Evolutionary conservation across 2,113 vertebrate genomes (phyloP), one percentile per base, ranked within the genome.

Genomic region (Aegithalos caudatus): DNA sequence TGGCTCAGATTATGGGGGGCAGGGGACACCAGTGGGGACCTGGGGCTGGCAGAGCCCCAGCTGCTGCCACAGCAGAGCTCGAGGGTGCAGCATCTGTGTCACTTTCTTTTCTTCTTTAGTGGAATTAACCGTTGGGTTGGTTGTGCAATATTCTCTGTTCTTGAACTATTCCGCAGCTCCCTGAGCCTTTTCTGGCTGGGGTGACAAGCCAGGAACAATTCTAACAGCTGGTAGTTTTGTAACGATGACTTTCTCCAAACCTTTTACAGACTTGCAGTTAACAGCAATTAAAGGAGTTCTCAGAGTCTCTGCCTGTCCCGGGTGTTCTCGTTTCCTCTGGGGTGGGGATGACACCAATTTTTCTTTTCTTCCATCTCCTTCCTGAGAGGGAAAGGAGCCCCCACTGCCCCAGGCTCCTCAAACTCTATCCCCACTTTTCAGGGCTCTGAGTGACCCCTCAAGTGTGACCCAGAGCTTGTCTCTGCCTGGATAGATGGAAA

Each of bases 131-230:
- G 1, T 93, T 96, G 93, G 97, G 97, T 98, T 98, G 97, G 96
- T 97, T 97, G 98, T 98, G 98, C 98, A 98, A 98, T 98, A 98
- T 98, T 98, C 95, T 98, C 97, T 98, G 98, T 98, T 98, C 98
- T 98, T 90, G 96, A 98, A 97, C 97, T 98, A 96, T 97, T 96
- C 95, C 31, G 14, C 97, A 61, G 96, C 95, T 97, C 97, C 96
- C 97, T 93, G 97, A 97, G 97, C 97, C 97, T 98, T 98, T 98
- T 98, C 79, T 96, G 97, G 97, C 96, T 35, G 80, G 95, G 96
- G 94, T 95, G 97, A 95, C 8, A 31, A 89, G 94, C 79, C 88
- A 92, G 94, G 83, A 90, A 44, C 95, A 81, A 97, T 97, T 98
- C 97, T 98, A 97, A 98, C 97, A 96, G 97, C 97, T 98, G 96